phyloP scores from a whole-genome alignment of 2,797 vertebrate genomes.

The Tangara arthus region DNA sequence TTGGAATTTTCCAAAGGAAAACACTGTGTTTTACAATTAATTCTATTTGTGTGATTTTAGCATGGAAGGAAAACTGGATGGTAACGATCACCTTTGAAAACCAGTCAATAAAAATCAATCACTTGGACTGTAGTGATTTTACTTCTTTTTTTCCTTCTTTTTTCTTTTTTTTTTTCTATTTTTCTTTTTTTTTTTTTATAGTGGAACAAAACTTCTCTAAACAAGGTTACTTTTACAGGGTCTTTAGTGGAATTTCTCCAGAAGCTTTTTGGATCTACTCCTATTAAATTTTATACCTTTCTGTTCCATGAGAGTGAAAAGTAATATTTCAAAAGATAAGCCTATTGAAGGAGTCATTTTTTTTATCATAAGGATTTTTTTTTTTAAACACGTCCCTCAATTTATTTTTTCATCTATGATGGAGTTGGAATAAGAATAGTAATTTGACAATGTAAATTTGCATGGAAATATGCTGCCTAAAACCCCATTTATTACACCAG shows the following conservation, averaged over 20 bases:
- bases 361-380: not conserved
- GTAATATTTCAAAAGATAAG: conserved; percentile 4
- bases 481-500: conserved; percentile 31
- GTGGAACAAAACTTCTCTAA: not conserved
- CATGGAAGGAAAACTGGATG: not conserved
- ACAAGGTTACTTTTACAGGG: not conserved
- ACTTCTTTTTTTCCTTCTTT: not conserved
- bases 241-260: not conserved
- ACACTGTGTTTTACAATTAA: not conserved
- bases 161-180: not conserved
- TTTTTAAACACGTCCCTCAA: not conserved
- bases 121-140: not conserved
- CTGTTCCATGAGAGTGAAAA: not conserved
- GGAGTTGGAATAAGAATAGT: conserved; percentile 22
- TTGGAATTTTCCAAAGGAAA: not conserved
- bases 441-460: conserved; percentile 51
- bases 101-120: not conserved
- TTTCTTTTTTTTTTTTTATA: not conserved
- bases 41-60: not conserved
- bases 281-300: not conserved
- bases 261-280: not conserved
- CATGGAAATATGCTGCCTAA: conserved; percentile 55
- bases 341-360: not conserved
- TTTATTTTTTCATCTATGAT: not conserved
- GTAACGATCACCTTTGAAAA: not conserved